Evolutionary conservation across 2,888 invertebrate species (phyloP).

Genomic region (Chrysina gloriosa): DNA sequence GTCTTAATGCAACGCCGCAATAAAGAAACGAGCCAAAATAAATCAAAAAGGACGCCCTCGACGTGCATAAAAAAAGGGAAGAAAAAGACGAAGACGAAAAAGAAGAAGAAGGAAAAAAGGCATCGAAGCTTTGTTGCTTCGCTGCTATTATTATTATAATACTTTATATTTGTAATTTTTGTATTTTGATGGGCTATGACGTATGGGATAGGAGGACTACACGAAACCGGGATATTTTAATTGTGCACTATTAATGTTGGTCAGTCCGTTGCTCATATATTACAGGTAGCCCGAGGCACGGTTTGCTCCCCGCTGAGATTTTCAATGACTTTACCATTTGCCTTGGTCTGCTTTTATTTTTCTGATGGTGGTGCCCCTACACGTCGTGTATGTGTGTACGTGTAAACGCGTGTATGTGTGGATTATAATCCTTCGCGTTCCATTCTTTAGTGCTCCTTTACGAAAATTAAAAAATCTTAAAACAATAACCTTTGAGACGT

Average conservation of each 20-base stretch:
- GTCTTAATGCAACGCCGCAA: not conserved
- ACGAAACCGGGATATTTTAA: constrained; percentile 54
- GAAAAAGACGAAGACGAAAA: not conserved
- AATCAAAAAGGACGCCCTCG: not conserved
- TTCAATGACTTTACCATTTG: constrained; percentile 60
- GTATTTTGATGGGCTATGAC: constrained; percentile 39
- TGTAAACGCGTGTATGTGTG: constrained; percentile 5
- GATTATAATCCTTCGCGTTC: constrained; percentile 28
- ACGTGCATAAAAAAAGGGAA: not conserved
- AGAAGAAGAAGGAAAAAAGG: not conserved
- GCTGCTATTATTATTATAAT: constrained; percentile 28
- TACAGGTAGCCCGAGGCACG: constrained; percentile 60
- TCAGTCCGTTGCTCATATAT: constrained; percentile 61
- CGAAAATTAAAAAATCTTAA: constrained; percentile 39
- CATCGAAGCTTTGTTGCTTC: not conserved
- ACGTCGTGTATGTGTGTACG: not conserved
- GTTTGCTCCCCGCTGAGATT: constrained; percentile 61
- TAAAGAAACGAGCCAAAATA: not conserved
- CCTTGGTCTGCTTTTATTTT: constrained; percentile 31
- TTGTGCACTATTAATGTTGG: constrained; percentile 60
- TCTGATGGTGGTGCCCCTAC: constrained; percentile 2
- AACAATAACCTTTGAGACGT: constrained; percentile 27
- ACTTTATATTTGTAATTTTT: constrained; percentile 33
- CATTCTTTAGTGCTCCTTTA: constrained; percentile 32
- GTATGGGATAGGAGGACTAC: constrained; percentile 41